Evolutionary conservation across 2,113 vertebrate genomes (phyloP), one percentile per base, ranked within the genome.

Genomic region (Passer domesticus): DNA sequence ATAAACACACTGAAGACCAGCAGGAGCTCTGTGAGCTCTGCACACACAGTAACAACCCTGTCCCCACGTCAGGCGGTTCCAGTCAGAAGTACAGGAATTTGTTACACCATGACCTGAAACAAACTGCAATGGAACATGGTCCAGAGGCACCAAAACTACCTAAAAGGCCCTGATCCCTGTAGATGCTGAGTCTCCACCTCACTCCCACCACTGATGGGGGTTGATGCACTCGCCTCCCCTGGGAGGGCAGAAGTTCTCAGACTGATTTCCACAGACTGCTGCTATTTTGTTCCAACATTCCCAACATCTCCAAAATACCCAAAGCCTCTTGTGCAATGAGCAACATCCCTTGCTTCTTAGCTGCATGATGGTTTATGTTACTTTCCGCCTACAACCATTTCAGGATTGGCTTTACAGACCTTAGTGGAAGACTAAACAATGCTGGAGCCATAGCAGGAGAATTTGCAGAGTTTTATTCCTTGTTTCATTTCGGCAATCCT

Each of bases 371-470:
- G 91, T 95, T 97, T 97, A 87, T 94, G 95, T 97, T 97, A 96
- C 95, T 95, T 97, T 95, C 88, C 56, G 90, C 93, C 90, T 97
- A 95, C 87, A 96, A 95, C 59, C 66, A 78, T 97, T 95, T 96
- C 94, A 97, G 90, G 90, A 88, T 75, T 97, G 95, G 94, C 94
- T 95, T 94, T 94, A 73, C 78, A 93, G 92, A 95, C 86, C 90
- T 95, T 90, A 95, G 79, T 94, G 92, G 88, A 97, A 97, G 95
- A 97, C 96, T 96, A 97, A 97, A 97, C 96, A 97, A 97, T 90
- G 86, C 94, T 90, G 90, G 83, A 97, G 95, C 94, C 96, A 77
- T 91, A 96, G 95, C 55, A 95, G 93, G 95, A 97, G 93, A 95
- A 96, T 94, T 96, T 93, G 92, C 87, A 64, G 90, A 86, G 83